phyloP scores from a whole-genome alignment of 2,888 invertebrate genomes.

The Tipula vernalis region DNA sequence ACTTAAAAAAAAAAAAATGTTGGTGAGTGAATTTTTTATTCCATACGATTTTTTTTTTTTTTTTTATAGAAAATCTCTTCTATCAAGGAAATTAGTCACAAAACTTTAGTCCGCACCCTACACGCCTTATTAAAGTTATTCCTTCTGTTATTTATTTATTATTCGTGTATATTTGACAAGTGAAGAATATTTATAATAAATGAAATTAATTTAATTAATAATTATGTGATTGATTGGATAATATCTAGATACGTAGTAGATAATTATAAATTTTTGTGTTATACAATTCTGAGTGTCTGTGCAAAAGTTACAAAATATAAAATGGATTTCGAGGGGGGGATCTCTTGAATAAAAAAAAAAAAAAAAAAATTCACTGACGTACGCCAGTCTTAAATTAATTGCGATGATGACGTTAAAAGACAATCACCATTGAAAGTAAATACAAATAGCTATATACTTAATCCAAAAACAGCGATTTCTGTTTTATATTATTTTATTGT shows the following conservation, averaged over 20 bases:
- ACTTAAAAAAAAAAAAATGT: background rate
- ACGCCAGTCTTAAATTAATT: background rate
- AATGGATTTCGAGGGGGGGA: background rate
- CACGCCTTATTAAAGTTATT: background rate
- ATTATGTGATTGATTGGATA: background rate
- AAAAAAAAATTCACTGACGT: background rate
- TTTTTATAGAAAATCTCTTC: background rate
- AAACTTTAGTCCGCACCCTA: conserved; percentile 11
- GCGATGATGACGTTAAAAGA: background rate
- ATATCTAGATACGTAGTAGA: background rate
- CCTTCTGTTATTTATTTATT: background rate
- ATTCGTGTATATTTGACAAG: background rate
- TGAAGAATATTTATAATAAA: background rate
- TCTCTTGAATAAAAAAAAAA: background rate
- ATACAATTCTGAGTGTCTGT: background rate
- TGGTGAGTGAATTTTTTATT: conserved; percentile 8
- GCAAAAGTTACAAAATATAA: background rate
- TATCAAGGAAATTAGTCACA: conserved; percentile 10
- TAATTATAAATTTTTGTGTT: background rate
- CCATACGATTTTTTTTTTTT: background rate
- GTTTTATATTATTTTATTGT: background rate
- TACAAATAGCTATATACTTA: background rate
- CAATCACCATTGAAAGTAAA: background rate
- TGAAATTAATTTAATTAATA: background rate
- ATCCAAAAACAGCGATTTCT: background rate